Base-by-base conservation (phyloP, 2,113 vertebrate species). In the Mobula hypostoma region DNA sequence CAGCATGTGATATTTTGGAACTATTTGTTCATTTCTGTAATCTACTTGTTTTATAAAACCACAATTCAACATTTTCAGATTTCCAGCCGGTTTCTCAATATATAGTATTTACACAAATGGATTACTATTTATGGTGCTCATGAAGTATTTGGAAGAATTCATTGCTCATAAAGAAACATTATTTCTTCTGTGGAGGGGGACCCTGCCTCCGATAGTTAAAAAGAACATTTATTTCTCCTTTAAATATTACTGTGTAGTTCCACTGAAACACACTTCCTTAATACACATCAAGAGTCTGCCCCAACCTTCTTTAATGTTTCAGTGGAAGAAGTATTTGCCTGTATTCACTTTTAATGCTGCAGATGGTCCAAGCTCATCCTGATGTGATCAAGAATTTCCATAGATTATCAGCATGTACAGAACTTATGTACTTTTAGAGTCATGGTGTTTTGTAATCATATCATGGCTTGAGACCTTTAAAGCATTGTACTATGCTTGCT, bases 391-490 rank as follows among this genome's bases (percentile, higher is more conserved):
- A 88, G 11, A 27, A 88, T 88, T 63, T 63, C 27, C 27, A n/a
- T 61, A 32, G 17, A 3, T 1, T 19, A 32, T 66, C 85, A 66
- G 7, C 85, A 32, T 90, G n/a, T 29, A 90, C 29, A 66, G 29
- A 15, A 19, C 14, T 0, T 80, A 7, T 56, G 56, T 61, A 29
- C 11, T 21, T 72, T 92, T 48, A 12, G 68, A 74, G 40, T 93
- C 66, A 74, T 93, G n/a, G 68, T 93, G 19, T 74, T 66, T 68
- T 93, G 90, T 66, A 40, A 92, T 72, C 66, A 24, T 74, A 27
- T 93, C 90, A 93, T 93, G 90, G 48, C 40, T 72, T 93, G 68
- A 40, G 72, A 92, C 36, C 68, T 74, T 92, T 40, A 92, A 92
- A 92, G 36, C 17, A 24, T 36, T 72, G 88, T 36, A 48, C 61